Evolutionary conservation across 2,888 invertebrate genomes (phyloP).

Genomic region (Anagyrus pseudococci): DNA sequence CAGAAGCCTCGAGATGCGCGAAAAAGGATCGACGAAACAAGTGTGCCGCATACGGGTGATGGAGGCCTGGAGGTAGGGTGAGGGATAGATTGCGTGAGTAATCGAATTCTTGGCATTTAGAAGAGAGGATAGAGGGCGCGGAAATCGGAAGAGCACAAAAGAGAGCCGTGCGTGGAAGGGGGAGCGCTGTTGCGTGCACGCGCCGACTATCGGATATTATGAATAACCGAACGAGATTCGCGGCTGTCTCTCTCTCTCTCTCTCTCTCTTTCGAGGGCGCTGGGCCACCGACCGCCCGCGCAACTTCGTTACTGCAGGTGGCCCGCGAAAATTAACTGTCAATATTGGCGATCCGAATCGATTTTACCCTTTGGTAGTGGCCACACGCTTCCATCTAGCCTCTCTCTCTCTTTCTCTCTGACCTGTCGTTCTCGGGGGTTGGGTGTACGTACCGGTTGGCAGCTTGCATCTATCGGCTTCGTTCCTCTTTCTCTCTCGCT

Average conservation of each 20-base stretch:
- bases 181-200: background rate
- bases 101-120: conserved; percentile 9
- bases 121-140: background rate
- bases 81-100: background rate
- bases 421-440: too few relatives aligned
- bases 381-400: background rate
- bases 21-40: too few relatives aligned
- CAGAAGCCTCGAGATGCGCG: too few relatives aligned
- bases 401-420: background rate
- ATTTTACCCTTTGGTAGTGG: conserved; percentile 28
- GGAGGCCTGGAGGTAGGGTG: too few relatives aligned
- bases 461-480: too few relatives aligned
- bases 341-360: conserved; percentile 48
- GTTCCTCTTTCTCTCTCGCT: too few relatives aligned
- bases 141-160: background rate
- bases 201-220: background rate
- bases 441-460: too few relatives aligned
- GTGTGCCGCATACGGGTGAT: too few relatives aligned
- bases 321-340: conserved; percentile 46
- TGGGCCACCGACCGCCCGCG: too few relatives aligned
- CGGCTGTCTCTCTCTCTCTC: conserved; percentile 39
- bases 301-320: too few relatives aligned
- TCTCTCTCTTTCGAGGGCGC: too few relatives aligned
- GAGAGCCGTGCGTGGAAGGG: background rate
- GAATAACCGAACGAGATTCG: conserved; percentile 26